Conservation (phyloP, 2,888 invertebrate species). For the Drosophila buzzatii region DNA sequence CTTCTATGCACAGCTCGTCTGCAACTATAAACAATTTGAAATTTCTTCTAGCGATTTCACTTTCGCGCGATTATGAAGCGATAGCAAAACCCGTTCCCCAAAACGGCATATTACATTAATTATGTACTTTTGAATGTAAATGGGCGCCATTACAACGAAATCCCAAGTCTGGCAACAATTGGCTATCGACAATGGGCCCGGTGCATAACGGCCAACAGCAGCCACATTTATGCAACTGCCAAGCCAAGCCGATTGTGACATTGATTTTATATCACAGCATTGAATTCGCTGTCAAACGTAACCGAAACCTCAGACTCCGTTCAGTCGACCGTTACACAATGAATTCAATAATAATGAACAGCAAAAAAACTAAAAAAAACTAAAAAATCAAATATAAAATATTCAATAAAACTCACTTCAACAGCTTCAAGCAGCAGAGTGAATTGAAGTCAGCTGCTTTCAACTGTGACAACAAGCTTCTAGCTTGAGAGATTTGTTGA, state of each 20-base stretch:
- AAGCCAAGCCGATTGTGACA: constrained; percentile 66
- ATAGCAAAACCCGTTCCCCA: constrained; percentile 54
- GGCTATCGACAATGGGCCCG: constrained; percentile 16
- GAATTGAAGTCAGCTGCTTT: background rate
- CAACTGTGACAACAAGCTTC: background rate
- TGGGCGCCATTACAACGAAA: constrained; percentile 46
- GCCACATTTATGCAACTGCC: constrained; percentile 52
- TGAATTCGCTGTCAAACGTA: constrained; percentile 9
- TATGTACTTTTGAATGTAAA: constrained; percentile 63
- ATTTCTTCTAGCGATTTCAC: constrained; percentile 71
- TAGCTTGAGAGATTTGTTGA: background rate
- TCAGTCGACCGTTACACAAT: constrained; percentile 40
- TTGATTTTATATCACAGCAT: constrained; percentile 60
- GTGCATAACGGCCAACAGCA: constrained; percentile 38
- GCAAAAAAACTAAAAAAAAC: background rate
- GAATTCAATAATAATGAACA: constrained; percentile 1
- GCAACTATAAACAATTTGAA: constrained; percentile 26
- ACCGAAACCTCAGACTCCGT: constrained; percentile 1
- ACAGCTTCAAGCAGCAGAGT: background rate
- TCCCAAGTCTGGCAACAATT: constrained; percentile 28
- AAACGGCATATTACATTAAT: constrained; percentile 62
- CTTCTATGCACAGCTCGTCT: constrained; percentile 13
- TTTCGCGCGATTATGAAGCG: constrained; percentile 37
- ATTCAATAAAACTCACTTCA: background rate
- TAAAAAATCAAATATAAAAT: background rate